Conservation (phyloP, 1,140 invertebrate genomes). For the Cepaea nemoralis region DNA sequence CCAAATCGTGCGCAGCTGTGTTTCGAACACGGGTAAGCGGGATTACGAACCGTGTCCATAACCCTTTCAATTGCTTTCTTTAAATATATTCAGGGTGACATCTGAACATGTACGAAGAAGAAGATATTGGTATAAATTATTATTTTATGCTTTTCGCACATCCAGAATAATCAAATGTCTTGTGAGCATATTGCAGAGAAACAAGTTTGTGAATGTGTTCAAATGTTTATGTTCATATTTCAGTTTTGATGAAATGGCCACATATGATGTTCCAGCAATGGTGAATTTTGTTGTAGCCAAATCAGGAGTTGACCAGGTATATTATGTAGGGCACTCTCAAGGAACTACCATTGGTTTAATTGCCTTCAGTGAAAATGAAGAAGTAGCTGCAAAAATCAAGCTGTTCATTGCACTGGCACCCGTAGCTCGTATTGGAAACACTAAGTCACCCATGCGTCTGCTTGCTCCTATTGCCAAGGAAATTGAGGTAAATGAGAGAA, state of each 20-base stretch:
- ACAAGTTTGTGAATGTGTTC: no score
- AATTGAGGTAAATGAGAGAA: slow-evolving; percentile 67
- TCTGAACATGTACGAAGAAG: no score
- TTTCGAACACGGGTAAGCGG: no score
- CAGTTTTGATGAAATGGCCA: slow-evolving; percentile 84
- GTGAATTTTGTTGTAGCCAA: slow-evolving; percentile 77
- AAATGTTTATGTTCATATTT: background rate
- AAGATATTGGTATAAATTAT: no score
- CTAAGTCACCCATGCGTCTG: slow-evolving; percentile 77
- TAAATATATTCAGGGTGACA: no score
- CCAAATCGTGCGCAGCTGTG: no score
- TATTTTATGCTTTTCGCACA: no score
- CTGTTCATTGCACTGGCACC: slow-evolving; percentile 80
- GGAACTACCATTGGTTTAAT: slow-evolving; percentile 75
- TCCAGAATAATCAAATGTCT: no score
- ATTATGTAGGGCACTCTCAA: slow-evolving; percentile 82
- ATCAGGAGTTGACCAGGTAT: slow-evolving; percentile 75
- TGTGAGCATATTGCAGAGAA: no score
- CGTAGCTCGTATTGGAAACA: slow-evolving; percentile 80
- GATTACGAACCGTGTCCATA: no score
- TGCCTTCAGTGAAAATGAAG: slow-evolving; percentile 61
- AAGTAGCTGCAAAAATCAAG: slow-evolving; percentile 58
- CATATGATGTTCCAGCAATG: slow-evolving; percentile 80
- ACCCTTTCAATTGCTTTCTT: no score
- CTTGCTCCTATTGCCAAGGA: slow-evolving; percentile 69